These are phyloP conservation scores for Cnemophilus loriae DNA, from an alignment of 2,113 vertebrate genomes.

Conservation along the genomic window DNA sequence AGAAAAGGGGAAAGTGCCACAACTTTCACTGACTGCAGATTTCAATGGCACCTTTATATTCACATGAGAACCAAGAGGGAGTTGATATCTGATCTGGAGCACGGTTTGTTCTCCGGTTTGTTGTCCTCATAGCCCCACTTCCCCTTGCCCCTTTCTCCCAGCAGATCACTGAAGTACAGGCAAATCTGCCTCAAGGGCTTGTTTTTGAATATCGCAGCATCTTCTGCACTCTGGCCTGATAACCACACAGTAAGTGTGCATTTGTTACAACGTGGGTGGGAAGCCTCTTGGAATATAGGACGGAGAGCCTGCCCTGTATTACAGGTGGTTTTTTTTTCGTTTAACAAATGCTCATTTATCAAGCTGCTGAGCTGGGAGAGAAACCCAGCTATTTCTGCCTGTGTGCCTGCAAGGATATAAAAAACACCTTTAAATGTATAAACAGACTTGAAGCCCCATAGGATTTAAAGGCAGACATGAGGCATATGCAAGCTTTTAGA, in stretches of 20 bases:
- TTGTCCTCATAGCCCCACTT: background rate
- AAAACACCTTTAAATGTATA: background rate
- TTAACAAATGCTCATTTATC: slow-evolving; percentile 1
- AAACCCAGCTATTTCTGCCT: background rate
- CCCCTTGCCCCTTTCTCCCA: background rate
- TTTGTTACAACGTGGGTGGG: background rate
- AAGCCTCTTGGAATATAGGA: background rate
- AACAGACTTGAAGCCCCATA: background rate
- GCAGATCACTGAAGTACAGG: background rate
- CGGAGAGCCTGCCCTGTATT: background rate
- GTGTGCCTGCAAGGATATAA: background rate
- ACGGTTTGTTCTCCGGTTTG: background rate
- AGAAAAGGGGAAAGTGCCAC: background rate
- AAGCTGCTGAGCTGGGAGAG: background rate
- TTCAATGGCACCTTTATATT: background rate
- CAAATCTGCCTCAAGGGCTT: background rate
- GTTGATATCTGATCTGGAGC: background rate
- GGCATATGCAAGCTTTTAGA: background rate
- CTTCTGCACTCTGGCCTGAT: background rate
- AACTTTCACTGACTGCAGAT: background rate
- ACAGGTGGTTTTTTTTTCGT: background rate
- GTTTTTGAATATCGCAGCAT: background rate
- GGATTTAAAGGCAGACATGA: background rate
- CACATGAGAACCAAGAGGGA: background rate
- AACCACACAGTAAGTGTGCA: background rate